Evolutionary conservation across 1,140 invertebrate genomes (phyloP), one percentile per base, ranked within the genome.

Genomic region (Neotoxoptera formosana): DNA sequence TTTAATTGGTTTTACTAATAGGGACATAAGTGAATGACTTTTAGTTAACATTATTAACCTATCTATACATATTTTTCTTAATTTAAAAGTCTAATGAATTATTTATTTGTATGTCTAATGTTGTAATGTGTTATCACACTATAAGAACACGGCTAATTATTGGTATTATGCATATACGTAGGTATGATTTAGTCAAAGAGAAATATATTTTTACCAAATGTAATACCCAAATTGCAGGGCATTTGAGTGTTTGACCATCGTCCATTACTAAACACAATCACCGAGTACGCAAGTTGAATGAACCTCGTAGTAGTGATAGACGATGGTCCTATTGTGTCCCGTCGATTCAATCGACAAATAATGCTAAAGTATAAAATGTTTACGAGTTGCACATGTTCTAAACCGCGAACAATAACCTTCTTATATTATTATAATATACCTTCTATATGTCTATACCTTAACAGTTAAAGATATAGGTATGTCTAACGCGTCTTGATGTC

Each of bases 311-410:
- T 76, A 56, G 88, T 11, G 53, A 60, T 56, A 36, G 89, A 81
- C 45, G 53, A 60, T 56, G 23, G 89, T 91, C n/a, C 20, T 67
- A 76, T 76, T 76, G 60, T 91, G 34, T 90, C 25, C 17, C 4
- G 20, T 48, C 88, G 23, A 56, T 60, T 90, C 23, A 47, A 41
- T 60, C 51, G 36, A 34, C 1, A 34, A 89, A 56, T 90, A 88
- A 51, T 36, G 9, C 25, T 86, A 86, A 17, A 86, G 9, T 41
- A 41, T 41, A 86, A 30, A 23, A 51, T 53, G n/a, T 88, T 88
- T 34, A 88, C n/a, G 87, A 51, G n/a, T 88, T 51, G 48, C 48
- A 88, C 87, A 53, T 88, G 87, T 8, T 88, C n/a, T 88, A 48
- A 8, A n/a, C 47, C 4, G 48, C 48, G 47, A 88, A 88, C 87